A percentile compares a stretch with the other conserved stretches of the same genome.
Conservation (phyloP, 2,888 invertebrate species). For the Linyphia triangularis region DNA sequence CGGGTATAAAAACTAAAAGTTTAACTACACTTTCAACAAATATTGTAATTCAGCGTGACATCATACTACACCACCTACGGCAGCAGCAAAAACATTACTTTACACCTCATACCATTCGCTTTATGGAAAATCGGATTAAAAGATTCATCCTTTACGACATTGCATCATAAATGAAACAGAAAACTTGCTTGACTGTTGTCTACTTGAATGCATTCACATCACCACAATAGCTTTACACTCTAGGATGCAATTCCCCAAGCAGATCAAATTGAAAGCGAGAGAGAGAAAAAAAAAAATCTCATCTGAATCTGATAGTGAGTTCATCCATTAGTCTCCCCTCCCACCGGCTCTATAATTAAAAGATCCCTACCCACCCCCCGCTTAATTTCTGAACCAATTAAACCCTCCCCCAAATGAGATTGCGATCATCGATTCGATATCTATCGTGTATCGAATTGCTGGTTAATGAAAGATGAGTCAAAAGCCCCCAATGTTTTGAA, state of each 20-base stretch:
- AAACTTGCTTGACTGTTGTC: not conserved
- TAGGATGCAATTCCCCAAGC: not conserved
- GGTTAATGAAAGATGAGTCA: constrained; percentile 70
- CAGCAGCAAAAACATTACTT: no score
- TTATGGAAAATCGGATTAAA: no score
- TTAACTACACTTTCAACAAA: no score
- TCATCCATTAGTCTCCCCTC: constrained; percentile 35
- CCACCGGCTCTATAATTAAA: constrained; percentile 49
- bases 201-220: not conserved
- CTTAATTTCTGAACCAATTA: constrained; percentile 63
- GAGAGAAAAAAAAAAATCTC: constrained; percentile 15
- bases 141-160: no score
- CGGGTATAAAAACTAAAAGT: no score
- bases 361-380: constrained; percentile 22
- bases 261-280: not conserved
- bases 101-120: no score
- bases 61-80: no score
- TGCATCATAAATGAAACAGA: no score
- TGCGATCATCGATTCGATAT: constrained; percentile 46
- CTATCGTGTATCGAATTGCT: constrained; percentile 46
- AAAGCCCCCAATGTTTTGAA: not conserved
- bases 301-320: constrained; percentile 53
- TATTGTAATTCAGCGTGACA: no score
- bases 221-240: not conserved
- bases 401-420: constrained; percentile 36